These are phyloP conservation scores for Lamproptera curius DNA, from an alignment of 2,888 invertebrate species.

Conservation along the genomic window DNA sequence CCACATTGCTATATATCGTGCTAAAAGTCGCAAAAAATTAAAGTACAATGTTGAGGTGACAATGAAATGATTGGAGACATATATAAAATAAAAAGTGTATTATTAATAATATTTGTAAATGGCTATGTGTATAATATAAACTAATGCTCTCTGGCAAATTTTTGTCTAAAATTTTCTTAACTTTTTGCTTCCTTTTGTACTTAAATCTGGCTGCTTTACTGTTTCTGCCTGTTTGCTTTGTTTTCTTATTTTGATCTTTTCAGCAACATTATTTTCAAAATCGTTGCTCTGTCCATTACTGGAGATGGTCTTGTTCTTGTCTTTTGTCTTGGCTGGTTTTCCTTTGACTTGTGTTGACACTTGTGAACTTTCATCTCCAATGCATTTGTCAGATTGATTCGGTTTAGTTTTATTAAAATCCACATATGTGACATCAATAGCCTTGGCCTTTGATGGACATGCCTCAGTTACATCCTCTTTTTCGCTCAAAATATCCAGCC, in stretches of 20 bases:
- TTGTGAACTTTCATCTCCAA: conserved; percentile 37
- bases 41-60: too few relatives aligned
- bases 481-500: conserved; percentile 44
- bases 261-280: conserved; percentile 35
- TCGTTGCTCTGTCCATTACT: conserved; percentile 33
- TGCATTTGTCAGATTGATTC: conserved; percentile 40
- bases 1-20: too few relatives aligned
- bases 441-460: conserved; percentile 36
- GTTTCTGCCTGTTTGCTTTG: conserved; percentile 41
- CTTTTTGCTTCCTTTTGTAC: conserved; percentile 45
- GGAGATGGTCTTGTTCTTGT: conserved; percentile 27
- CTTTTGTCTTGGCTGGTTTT: conserved; percentile 14
- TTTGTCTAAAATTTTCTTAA: conserved; percentile 41
- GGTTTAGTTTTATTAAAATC: conserved; percentile 69
- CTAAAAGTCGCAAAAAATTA: too few relatives aligned
- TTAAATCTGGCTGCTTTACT: conserved; percentile 39
- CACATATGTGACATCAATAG: conserved; percentile 54
- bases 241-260: conserved; percentile 44
- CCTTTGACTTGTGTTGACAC: conserved; percentile 34
- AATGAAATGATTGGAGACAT: too few relatives aligned
- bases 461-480: conserved; percentile 43
- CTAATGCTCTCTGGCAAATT: background rate
- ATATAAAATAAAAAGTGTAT: background rate
- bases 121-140: conserved; percentile 2
- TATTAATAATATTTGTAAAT: conserved; percentile 6